phyloP scores from a whole-genome alignment of 2,888 invertebrate species.

The Latrodectus hesperus region DNA sequence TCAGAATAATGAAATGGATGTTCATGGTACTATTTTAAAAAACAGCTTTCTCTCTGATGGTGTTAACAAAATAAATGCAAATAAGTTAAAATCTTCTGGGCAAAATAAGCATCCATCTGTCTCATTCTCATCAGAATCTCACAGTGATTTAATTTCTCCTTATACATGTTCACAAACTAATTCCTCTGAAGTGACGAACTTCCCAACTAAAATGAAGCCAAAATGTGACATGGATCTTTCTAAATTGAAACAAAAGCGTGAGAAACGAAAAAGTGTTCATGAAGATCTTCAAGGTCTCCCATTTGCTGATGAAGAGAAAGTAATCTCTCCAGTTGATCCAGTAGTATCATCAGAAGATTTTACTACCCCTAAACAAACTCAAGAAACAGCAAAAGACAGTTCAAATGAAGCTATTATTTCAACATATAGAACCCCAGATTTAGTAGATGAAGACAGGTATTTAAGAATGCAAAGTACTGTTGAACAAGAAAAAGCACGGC shows the following conservation, averaged over 20 bases:
- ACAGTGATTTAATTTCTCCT: conserved; percentile 51
- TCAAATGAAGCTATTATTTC: background rate
- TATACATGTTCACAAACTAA: conserved; percentile 51
- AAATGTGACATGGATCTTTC: conserved; percentile 64
- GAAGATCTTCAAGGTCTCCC: conserved; percentile 71
- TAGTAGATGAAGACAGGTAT: conserved; percentile 69
- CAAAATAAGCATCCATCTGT: conserved; percentile 56
- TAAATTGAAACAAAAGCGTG: conserved; percentile 51
- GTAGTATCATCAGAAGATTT: conserved; percentile 40
- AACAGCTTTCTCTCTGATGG: background rate
- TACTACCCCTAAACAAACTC: conserved; percentile 35
- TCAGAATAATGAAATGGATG: background rate
- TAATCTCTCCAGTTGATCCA: conserved; percentile 55
- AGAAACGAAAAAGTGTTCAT: conserved; percentile 69
- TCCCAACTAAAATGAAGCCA: conserved; percentile 61
- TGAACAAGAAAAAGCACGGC: conserved; percentile 78
- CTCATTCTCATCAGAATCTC: conserved; percentile 49
- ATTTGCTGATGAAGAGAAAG: conserved; percentile 71
- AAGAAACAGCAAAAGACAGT: conserved; percentile 3
- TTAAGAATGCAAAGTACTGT: conserved; percentile 71
- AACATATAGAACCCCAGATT: conserved; percentile 49
- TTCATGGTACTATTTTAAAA: background rate
- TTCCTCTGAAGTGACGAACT: conserved; percentile 13
- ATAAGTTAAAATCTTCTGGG: conserved; percentile 20
- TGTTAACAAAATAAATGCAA: conserved; percentile 13